A percentile compares a stretch with the other conserved stretches of the same genome.
Evolutionary conservation across 1,140 invertebrate genomes (phyloP).

Genomic region (Helicorthomorpha holstii): DNA sequence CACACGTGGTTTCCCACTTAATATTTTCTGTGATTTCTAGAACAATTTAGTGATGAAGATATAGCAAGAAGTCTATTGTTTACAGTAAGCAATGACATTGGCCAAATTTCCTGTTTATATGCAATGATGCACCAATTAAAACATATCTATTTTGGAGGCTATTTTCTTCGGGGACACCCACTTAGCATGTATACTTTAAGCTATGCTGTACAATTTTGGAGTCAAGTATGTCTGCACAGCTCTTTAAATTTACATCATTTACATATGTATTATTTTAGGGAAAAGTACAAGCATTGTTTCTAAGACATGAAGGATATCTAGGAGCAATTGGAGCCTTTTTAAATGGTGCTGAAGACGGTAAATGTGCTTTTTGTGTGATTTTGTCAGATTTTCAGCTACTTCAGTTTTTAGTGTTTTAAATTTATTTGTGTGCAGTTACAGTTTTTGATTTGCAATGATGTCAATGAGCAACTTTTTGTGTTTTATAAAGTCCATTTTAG

Average conservation of each 20-base stretch:
- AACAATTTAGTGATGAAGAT: constrained; percentile 37
- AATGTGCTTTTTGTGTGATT: no score
- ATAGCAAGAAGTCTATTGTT: constrained; percentile 50
- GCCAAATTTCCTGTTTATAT: constrained; percentile 53
- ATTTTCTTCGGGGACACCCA: constrained; percentile 55
- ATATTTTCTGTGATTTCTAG: constrained; percentile 11
- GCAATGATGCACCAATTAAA: constrained; percentile 44
- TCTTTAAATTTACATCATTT: not conserved
- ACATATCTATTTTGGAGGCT: constrained; percentile 56
- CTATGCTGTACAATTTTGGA: constrained; percentile 59
- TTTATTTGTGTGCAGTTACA: constrained; percentile 3
- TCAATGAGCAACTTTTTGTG: no score
- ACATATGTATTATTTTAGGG: constrained; percentile 24
- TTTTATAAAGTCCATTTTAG: no score
- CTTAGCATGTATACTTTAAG: constrained; percentile 57
- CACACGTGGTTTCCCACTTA: no score
- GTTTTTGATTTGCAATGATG: no score
- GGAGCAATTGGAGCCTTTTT: constrained; percentile 61
- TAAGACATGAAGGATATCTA: constrained; percentile 59
- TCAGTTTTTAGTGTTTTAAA: not conserved
- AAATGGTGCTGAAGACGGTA: constrained; percentile 44
- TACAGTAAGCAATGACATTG: constrained; percentile 59
- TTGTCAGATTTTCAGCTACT: not conserved
- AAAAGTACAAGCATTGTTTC: constrained; percentile 47
- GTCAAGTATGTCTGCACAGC: constrained; percentile 26